Evolutionary conservation across 2,888 invertebrate genomes (phyloP), one percentile per base, ranked within the genome.

Genomic region (Sicus ferrugineus): DNA sequence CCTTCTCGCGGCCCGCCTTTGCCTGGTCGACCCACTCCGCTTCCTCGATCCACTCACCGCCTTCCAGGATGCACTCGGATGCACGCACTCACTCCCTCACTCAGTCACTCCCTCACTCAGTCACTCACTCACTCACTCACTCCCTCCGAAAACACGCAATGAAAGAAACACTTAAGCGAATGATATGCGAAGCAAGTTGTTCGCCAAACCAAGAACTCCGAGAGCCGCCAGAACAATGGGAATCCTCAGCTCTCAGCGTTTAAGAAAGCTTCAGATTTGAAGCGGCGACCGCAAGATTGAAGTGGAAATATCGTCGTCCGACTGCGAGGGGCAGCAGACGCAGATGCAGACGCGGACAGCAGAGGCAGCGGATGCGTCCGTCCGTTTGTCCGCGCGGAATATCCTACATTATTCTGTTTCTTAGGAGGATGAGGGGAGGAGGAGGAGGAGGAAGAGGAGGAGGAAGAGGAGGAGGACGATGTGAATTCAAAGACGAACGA

Each of bases 101-200:
- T n/a, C n/a, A n/a, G n/a, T n/a, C n/a, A n/a, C n/a, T n/a, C n/a
- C n/a, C n/a, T n/a, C 42, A 42, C 42, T 16, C 3, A 42, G 2
- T n/a, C 9, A 42, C 42, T 42, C 16, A 42, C 42, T 42, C 42
- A 42, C 42, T 42, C n/a, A 3, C 42, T 9, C 9, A 42, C 16
- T 42, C 16, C 42, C 16, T 42, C 42, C 14, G 11, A 9, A n/a
- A 42, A 1, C 1, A 42, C 42, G 42, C 46, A 62, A 62, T 34
- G 30, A 62, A 48, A 7, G 62, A 62, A 62, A 48, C 62, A 62
- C 46, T 62, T 62, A 48, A 46, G 62, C 62, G 62, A 62, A 62
- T 62, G 62, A 62, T 62, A 48, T 28, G 62, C 28, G 48, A 30
- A 48, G 62, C 62, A 30, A n/a, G 46, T 30, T 19, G n/a, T 2